phyloP scores from a whole-genome alignment of 2,888 invertebrate genomes.

The Parnassius mnemosyne region DNA sequence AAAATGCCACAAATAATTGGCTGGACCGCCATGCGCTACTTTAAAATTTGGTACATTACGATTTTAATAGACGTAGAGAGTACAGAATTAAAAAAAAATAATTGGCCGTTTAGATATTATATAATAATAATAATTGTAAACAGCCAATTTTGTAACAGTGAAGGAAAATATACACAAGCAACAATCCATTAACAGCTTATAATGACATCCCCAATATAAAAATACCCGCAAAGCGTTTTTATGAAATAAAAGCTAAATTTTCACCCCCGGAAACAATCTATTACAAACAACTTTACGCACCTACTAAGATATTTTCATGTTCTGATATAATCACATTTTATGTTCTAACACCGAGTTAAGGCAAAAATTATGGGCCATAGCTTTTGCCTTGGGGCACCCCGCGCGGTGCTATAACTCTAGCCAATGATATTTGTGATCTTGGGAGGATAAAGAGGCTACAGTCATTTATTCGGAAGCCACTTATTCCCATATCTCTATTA shows the following conservation, averaged over 20 bases:
- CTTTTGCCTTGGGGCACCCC: constrained; percentile 71
- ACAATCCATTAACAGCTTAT: too few species aligned
- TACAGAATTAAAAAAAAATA: too few species aligned
- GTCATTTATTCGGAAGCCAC: constrained; percentile 24
- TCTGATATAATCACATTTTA: constrained; percentile 77
- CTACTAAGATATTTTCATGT: constrained; percentile 68
- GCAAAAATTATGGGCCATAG: constrained; percentile 75
- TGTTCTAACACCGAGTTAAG: constrained; percentile 77
- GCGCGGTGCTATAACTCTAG: constrained; percentile 63
- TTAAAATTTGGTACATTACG: too few species aligned
- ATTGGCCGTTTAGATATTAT: too few species aligned
- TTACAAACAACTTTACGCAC: constrained; percentile 65
- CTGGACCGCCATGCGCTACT: too few species aligned
- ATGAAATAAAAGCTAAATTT: constrained; percentile 59
- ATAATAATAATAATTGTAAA: too few species aligned
- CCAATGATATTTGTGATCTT: constrained; percentile 71
- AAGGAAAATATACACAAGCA: too few species aligned
- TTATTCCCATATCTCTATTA: constrained; percentile 19
- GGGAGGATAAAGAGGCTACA: constrained; percentile 49
- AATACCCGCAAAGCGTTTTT: constrained; percentile 44
- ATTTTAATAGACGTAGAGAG: too few species aligned
- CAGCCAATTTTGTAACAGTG: too few species aligned
- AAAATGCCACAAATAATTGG: too few species aligned
- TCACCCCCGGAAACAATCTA: constrained; percentile 68
- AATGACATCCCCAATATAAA: constrained; percentile 7